Conservation (phyloP, 2,113 vertebrate genomes). For the Hippolais icterina region DNA sequence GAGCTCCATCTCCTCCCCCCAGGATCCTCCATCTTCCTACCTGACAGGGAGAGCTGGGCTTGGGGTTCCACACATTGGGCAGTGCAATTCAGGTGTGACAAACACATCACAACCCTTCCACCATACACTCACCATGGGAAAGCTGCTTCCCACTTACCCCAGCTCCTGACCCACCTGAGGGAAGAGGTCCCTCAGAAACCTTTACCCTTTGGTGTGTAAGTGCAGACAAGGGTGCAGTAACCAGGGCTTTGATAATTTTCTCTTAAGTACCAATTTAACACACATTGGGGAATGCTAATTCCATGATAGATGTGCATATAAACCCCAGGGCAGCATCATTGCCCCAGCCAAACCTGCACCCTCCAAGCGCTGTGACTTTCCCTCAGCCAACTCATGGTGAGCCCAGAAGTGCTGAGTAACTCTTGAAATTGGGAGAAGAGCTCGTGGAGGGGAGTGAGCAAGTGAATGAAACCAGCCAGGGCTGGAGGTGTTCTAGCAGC, state of each 20-base stretch:
- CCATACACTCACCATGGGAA: accelerated
- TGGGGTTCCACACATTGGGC: accelerated
- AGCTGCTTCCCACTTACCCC: not conserved
- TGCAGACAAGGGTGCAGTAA: not conserved
- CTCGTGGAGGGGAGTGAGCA: not conserved
- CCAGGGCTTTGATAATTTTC: not conserved
- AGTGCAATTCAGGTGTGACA: accelerated
- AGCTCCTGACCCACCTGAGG: accelerated
- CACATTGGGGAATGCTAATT: not conserved
- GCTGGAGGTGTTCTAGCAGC: constrained; percentile 1
- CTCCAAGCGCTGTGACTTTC: not conserved
- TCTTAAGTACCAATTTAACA: accelerated
- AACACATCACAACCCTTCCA: not conserved
- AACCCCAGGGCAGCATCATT: not conserved
- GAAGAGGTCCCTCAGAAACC: not conserved
- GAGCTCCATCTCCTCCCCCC: no score
- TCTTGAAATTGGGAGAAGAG: not conserved
- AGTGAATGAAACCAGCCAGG: constrained; percentile 7
- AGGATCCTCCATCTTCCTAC: not conserved
- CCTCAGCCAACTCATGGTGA: not conserved
- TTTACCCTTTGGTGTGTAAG: not conserved
- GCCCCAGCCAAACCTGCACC: accelerated
- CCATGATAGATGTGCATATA: accelerated
- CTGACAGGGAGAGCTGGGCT: accelerated
- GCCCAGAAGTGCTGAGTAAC: constrained; percentile 39